These are phyloP conservation scores for Nothobranchius kuhntae DNA, from an alignment of 2,113 vertebrate species.

Conservation along the genomic window DNA sequence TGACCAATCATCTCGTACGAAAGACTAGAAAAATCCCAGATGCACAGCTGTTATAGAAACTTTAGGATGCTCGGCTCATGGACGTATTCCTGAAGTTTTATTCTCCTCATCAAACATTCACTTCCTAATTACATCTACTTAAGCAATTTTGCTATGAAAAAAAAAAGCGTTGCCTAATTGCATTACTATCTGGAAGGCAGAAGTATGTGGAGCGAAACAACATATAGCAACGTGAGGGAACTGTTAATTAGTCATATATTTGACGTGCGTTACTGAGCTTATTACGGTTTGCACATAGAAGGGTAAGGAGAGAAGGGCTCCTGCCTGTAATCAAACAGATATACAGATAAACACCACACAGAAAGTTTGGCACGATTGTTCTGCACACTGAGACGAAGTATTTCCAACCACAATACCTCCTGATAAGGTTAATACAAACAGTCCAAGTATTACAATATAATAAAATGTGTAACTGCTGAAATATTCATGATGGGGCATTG, in stretches of 20 bases:
- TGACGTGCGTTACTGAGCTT: constrained; percentile 70
- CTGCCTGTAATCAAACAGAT: constrained; percentile 71
- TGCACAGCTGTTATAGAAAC: constrained; percentile 29
- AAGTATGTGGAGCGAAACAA: constrained; percentile 78
- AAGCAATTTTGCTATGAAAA: constrained; percentile 69
- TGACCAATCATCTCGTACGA: neutral
- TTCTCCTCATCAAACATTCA: constrained; percentile 70
- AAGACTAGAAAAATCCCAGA: constrained; percentile 30
- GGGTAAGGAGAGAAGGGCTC: constrained; percentile 50
- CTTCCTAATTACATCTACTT: constrained; percentile 79
- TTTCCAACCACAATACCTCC: constrained; percentile 52
- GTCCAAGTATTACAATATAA: constrained; percentile 48
- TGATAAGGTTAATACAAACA: constrained; percentile 70
- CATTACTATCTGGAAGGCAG: constrained; percentile 80
- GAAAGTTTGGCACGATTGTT: constrained; percentile 66
- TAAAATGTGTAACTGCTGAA: constrained; percentile 43
- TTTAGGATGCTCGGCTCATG: constrained; percentile 48
- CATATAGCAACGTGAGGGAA: constrained; percentile 75
- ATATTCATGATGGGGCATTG: constrained; percentile 66
- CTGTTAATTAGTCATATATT: constrained; percentile 76
- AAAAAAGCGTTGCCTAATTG: constrained; percentile 75
- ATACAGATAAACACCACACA: constrained; percentile 58
- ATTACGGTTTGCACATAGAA: constrained; percentile 45
- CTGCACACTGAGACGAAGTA: constrained; percentile 21
- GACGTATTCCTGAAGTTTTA: constrained; percentile 64